These are phyloP conservation scores for Wiebesia pumilae DNA, from an alignment of 1,140 invertebrate genomes.

Conservation along the genomic window DNA sequence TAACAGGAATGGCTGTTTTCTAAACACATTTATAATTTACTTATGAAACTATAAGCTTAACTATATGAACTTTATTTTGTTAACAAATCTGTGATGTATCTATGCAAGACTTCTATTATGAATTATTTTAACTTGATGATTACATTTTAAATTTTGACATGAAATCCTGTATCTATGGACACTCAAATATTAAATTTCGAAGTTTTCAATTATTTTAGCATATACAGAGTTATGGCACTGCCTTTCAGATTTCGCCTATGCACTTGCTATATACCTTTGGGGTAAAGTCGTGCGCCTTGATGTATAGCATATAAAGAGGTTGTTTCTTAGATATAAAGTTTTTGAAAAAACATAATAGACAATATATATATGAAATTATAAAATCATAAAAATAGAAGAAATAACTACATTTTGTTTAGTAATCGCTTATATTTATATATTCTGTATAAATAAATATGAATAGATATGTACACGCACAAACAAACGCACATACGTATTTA, in stretches of 20 bases:
- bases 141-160: not conserved
- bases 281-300: not conserved
- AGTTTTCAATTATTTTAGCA: slow-evolving; percentile 8
- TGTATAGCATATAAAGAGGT: slow-evolving; percentile 13
- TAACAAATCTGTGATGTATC: not conserved
- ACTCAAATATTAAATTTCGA: slow-evolving; percentile 6
- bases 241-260: not conserved
- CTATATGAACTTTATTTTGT: not conserved
- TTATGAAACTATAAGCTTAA: not conserved
- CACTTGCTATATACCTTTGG: not conserved
- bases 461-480: too few species aligned
- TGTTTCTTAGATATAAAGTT: not conserved
- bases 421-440: not conserved
- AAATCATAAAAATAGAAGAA: not conserved
- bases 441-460: not conserved
- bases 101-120: not conserved
- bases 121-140: not conserved
- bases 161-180: not conserved
- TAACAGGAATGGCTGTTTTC: not conserved
- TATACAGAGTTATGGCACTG: not conserved
- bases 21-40: not conserved
- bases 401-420: not conserved
- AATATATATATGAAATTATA: not conserved
- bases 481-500: too few species aligned
- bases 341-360: not conserved